Percentiles rank a stretch among this genome's conserved stretches.
These are phyloP conservation scores for Bombus waltoni DNA, from an alignment of 1,140 invertebrate genomes.

Conservation along the genomic window DNA sequence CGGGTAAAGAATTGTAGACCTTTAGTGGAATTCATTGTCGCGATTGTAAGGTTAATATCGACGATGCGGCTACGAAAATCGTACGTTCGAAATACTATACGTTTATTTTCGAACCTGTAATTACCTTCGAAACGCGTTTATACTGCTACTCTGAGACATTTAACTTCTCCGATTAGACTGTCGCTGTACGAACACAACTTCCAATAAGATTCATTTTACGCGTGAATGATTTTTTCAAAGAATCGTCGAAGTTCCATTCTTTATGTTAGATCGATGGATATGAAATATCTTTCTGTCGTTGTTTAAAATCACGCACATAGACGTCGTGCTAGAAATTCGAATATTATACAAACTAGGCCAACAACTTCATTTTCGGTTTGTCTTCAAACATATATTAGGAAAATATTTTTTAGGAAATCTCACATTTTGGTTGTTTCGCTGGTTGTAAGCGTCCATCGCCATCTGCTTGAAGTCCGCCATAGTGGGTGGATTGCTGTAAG, in stretches of 20 bases:
- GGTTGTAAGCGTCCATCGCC: slow-evolving; percentile 79
- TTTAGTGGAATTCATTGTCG: neutral
- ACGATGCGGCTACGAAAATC: neutral
- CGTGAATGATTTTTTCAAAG: neutral
- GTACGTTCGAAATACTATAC: neutral
- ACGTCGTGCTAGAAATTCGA: neutral
- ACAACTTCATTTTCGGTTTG: no score
- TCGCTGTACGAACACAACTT: neutral
- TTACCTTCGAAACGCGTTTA: no score
- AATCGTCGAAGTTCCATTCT: neutral
- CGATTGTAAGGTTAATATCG: neutral
- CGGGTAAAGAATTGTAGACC: neutral
- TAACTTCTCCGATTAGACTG: neutral
- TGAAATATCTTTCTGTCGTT: neutral
- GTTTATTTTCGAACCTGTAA: neutral
- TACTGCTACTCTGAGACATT: neutral
- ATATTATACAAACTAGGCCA: neutral
- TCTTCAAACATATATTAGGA: no score
- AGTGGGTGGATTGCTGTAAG: slow-evolving; percentile 73
- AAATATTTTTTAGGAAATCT: slow-evolving; percentile 36
- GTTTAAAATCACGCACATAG: neutral
- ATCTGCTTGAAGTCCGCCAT: slow-evolving; percentile 79
- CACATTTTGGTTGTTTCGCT: slow-evolving; percentile 78
- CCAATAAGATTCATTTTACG: no score
- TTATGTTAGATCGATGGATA: neutral